Evolutionary conservation across 2,113 vertebrate genomes (phyloP).

Genomic region (Alouatta palliata): DNA sequence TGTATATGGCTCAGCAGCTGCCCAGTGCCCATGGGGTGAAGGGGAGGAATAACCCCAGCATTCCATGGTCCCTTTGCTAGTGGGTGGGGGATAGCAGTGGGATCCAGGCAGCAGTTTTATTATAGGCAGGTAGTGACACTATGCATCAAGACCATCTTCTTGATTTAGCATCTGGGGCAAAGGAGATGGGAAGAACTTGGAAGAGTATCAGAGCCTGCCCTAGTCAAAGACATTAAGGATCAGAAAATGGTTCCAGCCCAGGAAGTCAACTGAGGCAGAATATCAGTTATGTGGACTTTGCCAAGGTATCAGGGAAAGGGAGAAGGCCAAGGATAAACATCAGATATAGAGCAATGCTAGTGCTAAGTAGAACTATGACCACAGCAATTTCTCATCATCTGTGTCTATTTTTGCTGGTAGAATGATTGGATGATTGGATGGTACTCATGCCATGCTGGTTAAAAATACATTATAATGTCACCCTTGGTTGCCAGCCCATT

Average conservation of each 20-base stretch:
- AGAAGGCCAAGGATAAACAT: not conserved
- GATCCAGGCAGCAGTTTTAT: not conserved
- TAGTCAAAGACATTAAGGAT: not conserved
- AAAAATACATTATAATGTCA: not conserved
- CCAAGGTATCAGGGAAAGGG: not conserved
- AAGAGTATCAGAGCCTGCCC: not conserved
- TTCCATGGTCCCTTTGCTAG: not conserved
- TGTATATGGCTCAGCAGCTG: not conserved
- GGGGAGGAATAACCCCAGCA: not conserved
- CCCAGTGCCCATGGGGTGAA: not conserved
- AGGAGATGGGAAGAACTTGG: not conserved
- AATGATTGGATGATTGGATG: not conserved
- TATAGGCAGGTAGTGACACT: not conserved
- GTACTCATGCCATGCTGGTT: not conserved
- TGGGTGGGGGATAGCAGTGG: not conserved
- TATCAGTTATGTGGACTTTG: not conserved
- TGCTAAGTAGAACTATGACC: not conserved
- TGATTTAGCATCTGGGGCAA: not conserved
- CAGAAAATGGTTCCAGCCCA: not conserved
- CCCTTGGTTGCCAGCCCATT: not conserved
- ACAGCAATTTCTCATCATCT: not conserved
- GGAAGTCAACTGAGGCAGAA: not conserved
- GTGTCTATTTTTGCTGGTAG: not conserved
- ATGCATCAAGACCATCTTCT: not conserved
- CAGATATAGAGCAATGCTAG: not conserved